Evolutionary conservation across 1,140 invertebrate species (phyloP), one percentile per base, ranked within the genome.

Genomic region (Mycetomoellerius zeteki): DNA sequence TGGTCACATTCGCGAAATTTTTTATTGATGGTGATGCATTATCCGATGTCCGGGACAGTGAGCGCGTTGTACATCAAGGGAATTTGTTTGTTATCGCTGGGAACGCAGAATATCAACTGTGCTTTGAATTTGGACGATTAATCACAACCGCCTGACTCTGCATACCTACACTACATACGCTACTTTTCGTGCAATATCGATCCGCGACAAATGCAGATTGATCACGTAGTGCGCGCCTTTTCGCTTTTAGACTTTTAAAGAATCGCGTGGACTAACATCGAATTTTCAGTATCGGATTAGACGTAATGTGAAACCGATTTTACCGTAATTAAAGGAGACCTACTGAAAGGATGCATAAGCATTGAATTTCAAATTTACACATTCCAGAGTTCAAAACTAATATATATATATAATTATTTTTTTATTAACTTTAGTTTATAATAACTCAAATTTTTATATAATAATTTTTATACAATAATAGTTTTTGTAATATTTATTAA

Each of bases 171-270:
- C 27, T 43, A 30, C 24, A 67, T 30, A 16, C 67, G 14, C 21
- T 30, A 19, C 50, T 82, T 47, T 58, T 73, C 21, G 37, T 30
- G 21, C 43, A 6, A 60, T 84, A 84, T 75, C 80, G 69, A 58
- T 84, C 37, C 52, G 21, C 69, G 80, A 84, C 80, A 84, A 84
- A 84, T 84, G 72, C 80, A 84, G 80, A 73, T 84, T 84, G 69
- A 84, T 84, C 80, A 69, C 69, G 80, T 73, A 73, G 78, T 72
- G 78, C 27, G 19, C 52, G 33, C 65, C 65, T 37, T 84, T 73
- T 84, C 80, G 80, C 78, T n/a, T 43, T 43, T 52, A 43, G 64
- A 73, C 67, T 47, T 75, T 84, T 75, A 75, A 84, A 69, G 47
- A 24, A 37, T 47, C 24, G 37, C 33, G 6, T 7, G 67, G 24